These are phyloP conservation scores for Suncus etruscus DNA, from an alignment of 2,113 vertebrate species.

Conservation along the genomic window DNA sequence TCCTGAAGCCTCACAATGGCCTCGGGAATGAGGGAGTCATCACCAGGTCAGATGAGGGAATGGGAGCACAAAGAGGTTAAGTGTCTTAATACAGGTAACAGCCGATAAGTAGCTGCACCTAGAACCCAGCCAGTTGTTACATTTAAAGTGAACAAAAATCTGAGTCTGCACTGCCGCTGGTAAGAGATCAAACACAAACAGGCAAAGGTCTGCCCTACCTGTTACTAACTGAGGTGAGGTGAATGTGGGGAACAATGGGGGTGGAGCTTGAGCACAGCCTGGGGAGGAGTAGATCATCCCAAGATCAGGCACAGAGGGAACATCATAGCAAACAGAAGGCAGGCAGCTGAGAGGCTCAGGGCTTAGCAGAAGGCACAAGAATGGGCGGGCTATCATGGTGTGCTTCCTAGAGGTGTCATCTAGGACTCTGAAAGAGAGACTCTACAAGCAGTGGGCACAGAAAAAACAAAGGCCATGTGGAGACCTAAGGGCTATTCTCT, in stretches of 20 bases:
- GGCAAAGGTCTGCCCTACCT: background rate
- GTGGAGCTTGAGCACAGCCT: too few species aligned
- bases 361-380: background rate
- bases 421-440: background rate
- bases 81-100: background rate
- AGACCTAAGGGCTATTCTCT: background rate
- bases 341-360: too few species aligned
- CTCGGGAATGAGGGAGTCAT: background rate
- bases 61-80: background rate
- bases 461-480: background rate
- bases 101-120: background rate
- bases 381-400: background rate
- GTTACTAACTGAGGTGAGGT: too few species aligned
- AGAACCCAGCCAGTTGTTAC: background rate
- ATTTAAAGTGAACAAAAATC: background rate
- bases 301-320: too few species aligned
- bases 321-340: too few species aligned
- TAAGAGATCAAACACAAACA: background rate
- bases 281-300: too few species aligned
- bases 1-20: rapidly evolving
- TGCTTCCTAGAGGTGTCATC: background rate
- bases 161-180: background rate
- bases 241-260: too few species aligned
- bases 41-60: background rate
- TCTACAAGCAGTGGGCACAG: background rate